phyloP scores from a whole-genome alignment of 1,140 invertebrate species.

The Brachionus sp. region DNA sequence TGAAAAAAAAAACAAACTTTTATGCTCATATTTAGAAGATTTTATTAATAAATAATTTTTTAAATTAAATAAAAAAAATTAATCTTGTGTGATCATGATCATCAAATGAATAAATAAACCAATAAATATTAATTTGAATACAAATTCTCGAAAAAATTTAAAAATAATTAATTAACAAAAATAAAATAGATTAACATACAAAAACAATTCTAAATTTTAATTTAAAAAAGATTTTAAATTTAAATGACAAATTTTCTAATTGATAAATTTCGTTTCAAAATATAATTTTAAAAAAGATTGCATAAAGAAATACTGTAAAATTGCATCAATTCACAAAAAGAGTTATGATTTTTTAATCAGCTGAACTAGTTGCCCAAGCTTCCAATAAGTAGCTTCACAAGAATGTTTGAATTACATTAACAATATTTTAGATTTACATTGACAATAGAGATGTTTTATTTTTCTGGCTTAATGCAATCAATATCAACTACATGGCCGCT shows the following conservation, averaged over 20 bases:
- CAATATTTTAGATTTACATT: constrained; percentile 28
- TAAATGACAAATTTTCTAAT: neutral
- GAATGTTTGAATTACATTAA: constrained; percentile 13
- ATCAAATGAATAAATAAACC: neutral
- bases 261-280: neutral
- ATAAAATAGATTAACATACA: constrained; percentile 2
- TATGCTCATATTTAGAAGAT: too few relatives aligned
- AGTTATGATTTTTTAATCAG: neutral
- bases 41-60: neutral
- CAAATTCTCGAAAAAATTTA: neutral
- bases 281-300: neutral
- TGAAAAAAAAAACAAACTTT: too few relatives aligned
- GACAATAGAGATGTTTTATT: neutral
- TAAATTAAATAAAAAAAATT: neutral
- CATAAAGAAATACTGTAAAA: neutral
- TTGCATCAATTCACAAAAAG: neutral
- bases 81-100: neutral
- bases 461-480: neutral
- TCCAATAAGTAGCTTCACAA: neutral
- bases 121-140: neutral
- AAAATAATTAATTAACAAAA: neutral
- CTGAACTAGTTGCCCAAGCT: neutral
- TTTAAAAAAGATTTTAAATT: neutral
- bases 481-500: constrained; percentile 10
- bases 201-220: neutral